Evolutionary conservation across 1,140 invertebrate genomes (phyloP).

Genomic region (Drosophila orosa): DNA sequence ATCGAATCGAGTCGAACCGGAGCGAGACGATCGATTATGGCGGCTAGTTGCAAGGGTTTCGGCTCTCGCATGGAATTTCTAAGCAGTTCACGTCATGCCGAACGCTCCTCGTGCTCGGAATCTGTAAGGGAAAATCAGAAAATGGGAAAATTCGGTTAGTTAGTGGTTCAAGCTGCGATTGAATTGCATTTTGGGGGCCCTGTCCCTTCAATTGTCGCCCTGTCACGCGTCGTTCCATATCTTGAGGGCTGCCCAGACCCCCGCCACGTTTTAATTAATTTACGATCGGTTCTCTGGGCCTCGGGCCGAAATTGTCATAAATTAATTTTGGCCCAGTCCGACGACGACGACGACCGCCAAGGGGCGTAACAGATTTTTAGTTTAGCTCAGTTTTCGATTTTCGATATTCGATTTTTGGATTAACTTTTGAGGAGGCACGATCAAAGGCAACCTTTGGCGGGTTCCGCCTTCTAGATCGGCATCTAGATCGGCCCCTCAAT

Average conservation of each 20-base stretch:
- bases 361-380: constrained; percentile 40
- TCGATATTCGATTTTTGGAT: constrained; percentile 23
- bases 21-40: constrained; percentile 56
- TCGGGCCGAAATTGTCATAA: constrained; percentile 50
- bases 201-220: constrained; percentile 55
- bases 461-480: constrained; percentile 45
- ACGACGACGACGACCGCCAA: constrained; percentile 10
- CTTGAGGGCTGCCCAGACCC: constrained; percentile 39
- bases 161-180: constrained; percentile 38
- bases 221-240: constrained; percentile 60
- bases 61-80: constrained; percentile 64
- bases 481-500: constrained; percentile 68
- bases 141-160: constrained; percentile 35
- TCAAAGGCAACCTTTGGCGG: constrained; percentile 57
- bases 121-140: constrained; percentile 51
- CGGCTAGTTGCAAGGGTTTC: constrained; percentile 59
- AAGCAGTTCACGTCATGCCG: constrained; percentile 73
- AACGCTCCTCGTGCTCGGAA: constrained; percentile 64
- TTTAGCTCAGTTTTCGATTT: constrained; percentile 18
- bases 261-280: constrained; percentile 69
- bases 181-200: constrained; percentile 55
- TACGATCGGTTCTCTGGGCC: constrained; percentile 58
- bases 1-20: constrained; percentile 40
- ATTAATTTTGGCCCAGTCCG: constrained; percentile 51
- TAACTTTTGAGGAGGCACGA: constrained; percentile 41